These are phyloP conservation scores for Cotesia glomerata DNA, from an alignment of 1,140 invertebrate genomes.

Conservation along the genomic window DNA sequence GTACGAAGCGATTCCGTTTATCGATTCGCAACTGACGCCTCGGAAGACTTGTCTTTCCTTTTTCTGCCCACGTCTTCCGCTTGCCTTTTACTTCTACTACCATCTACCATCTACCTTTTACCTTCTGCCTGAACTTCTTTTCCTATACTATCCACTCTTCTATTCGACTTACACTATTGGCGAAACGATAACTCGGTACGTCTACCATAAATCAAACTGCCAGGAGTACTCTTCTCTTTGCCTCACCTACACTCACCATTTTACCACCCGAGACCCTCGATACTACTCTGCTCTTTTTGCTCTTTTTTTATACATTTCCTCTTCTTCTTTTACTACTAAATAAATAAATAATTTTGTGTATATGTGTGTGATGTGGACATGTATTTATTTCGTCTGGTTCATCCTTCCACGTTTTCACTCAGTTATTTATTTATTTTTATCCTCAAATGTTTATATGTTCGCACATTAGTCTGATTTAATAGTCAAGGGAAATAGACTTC, in stretches of 20 bases:
- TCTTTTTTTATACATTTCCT: slow-evolving; percentile 33
- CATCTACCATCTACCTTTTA: neutral
- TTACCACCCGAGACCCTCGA: slow-evolving; percentile 26
- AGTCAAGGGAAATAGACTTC: neutral
- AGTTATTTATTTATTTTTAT: slow-evolving; percentile 26
- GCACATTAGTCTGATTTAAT: slow-evolving; percentile 15
- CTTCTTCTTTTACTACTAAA: slow-evolving; percentile 27
- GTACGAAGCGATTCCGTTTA: slow-evolving; percentile 28
- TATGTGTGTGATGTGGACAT: too few species aligned
- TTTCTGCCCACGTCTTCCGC: slow-evolving; percentile 6
- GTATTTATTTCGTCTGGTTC: neutral
- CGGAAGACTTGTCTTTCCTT: slow-evolving; percentile 4
- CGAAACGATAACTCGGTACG: slow-evolving; percentile 61
- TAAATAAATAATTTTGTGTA: too few species aligned
- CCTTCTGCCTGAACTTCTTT: too few species aligned
- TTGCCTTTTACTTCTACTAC: neutral
- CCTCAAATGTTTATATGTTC: neutral
- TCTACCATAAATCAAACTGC: slow-evolving; percentile 60
- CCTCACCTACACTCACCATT: slow-evolving; percentile 35
- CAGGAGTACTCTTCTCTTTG: slow-evolving; percentile 47
- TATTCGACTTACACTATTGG: slow-evolving; percentile 57
- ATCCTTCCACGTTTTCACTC: neutral
- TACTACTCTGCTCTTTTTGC: slow-evolving; percentile 26
- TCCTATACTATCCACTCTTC: slow-evolving; percentile 26
- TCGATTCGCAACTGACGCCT: slow-evolving; percentile 28